Base-by-base conservation (phyloP, 2,113 vertebrate species). In the Oreocharis arfaki region DNA sequence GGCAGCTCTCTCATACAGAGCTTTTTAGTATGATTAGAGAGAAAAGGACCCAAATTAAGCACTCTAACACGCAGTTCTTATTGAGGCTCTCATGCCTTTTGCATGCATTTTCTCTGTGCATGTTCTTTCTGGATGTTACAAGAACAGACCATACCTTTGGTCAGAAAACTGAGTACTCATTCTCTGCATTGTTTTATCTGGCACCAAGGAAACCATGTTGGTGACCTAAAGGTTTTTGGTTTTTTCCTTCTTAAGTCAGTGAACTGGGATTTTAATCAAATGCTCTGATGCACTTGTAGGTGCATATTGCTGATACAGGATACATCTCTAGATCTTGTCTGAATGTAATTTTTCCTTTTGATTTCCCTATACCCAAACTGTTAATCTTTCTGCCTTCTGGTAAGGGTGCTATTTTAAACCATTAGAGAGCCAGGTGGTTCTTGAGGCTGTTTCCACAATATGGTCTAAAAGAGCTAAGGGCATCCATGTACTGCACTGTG, bases 401-500 rank as follows among this genome's bases (percentile, higher is more conserved):
- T 76, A 56, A 11, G 6, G 7, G 8, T 91, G 37, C 0, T 70
- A 8, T 49, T 80, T 74, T 49, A 92, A 82, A 46, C 41, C 17
- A 7, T 1, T 61, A 30, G 27, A 82, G n/a, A 39, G 9, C 5
- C 37, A 37, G 13, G 4, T 28, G 15, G 22, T 67, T 89, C 17
- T 64, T 89, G 39, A 42, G 44, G 24, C 39, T 47, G 11, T 69
- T 86, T n/a, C 30, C 16, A 44, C n/a, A 52, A 0, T 11, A 8
- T 1, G 5, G 2, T 26, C 9, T 44, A 6, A 44, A 84, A 82
- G 37, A 87, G 8, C 15, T 2, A 16, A 39, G 9, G 49, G 32
- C 5, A 14, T 33, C n/a, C 2, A 1, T 23, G 56, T 75, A 3
- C 2, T 28, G 16, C 32, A 16, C 4, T 27, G 28, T 4, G 1